A percentile compares a stretch with the other conserved stretches of the same genome.
Conservation (phyloP, 2,797 vertebrate species). For the Adrianichthys oophorus region DNA sequence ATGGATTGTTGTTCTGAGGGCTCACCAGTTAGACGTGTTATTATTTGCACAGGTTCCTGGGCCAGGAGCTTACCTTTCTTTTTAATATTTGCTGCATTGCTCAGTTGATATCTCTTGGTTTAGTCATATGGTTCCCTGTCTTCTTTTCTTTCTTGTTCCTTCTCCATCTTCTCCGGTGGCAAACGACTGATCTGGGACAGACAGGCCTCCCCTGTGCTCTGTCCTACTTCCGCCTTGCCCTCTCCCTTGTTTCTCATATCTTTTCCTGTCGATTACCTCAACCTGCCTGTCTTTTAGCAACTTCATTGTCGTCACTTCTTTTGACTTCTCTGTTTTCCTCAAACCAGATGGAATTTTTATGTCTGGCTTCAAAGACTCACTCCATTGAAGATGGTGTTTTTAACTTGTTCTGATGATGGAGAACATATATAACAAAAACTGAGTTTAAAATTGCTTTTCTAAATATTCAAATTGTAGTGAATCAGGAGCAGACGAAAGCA, state of each 20-base stretch:
- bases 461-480: no score
- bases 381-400: no score
- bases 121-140: conserved; percentile 58
- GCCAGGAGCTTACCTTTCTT: conserved; percentile 39
- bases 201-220: conserved; percentile 77
- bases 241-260: conserved; percentile 45
- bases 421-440: no score
- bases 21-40: conserved; percentile 12
- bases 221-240: conserved; percentile 76
- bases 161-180: conserved; percentile 48
- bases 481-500: no score
- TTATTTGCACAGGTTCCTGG: conserved; percentile 37
- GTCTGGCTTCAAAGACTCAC: conserved; percentile 7
- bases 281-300: conserved; percentile 28
- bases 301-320: conserved; percentile 18
- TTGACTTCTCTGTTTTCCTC: conserved; percentile 41
- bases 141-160: conserved; percentile 42
- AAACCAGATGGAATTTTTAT: conserved; percentile 35
- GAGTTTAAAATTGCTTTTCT: no score
- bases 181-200: conserved; percentile 81
- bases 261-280: conserved; percentile 33
- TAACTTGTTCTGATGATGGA: no score
- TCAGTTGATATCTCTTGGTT: conserved; percentile 68
- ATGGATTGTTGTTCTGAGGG: conserved; percentile 21
- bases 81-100: conserved; percentile 56